Base-by-base conservation (phyloP, 2,113 vertebrate genomes). In the Festucalex cinctus region DNA sequence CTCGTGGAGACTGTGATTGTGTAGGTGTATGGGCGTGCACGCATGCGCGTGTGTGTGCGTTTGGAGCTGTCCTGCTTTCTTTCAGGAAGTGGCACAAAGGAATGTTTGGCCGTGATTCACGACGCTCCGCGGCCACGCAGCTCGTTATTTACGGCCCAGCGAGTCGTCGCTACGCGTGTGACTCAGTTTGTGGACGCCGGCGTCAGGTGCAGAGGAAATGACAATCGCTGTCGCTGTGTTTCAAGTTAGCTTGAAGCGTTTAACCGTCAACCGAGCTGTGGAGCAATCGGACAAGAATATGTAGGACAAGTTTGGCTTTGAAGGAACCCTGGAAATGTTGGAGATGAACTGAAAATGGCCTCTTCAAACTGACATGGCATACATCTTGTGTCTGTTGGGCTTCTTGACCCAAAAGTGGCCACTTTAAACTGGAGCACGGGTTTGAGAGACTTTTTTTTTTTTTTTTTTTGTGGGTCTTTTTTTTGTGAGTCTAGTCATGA, bases 1-100 rank as follows among this genome's bases (percentile, higher is more conserved):
- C 9, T 43, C 22, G 17, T 43, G 39, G 36, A 17, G 37, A 22
- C 35, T 10, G 49, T 48, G 51, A 53, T 22, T n/a, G 24, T 59
- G 57, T 39, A 17, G 9, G 20, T 37, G 58, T 22, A 9, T n/a
- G 9, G 75, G 9, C 26, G 51, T 24, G 20, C 5, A 16, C n/a
- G 17, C 19, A 19, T 49, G 57, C 10, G 28, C 10, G 10, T 24
- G 17, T 2, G 19, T 17, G 44, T 10, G 0, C 1, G 46, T 9
- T 19, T 48, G 48, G 9, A 9, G 48, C 49, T 58, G 37, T 49
- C 36, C 37, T 74, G 57, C 78, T 71, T 71, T 67, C 65, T 74
- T 82, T 76, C 81, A 82, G 88, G 80, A 86, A 82, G 69, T 66
- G 63, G 81, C 74, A 88, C 81, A 86, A 88, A 83, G 80, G 79